These are phyloP conservation scores for Cordylochernes scorpioides DNA, from an alignment of 2,888 invertebrate species.

Conservation along the genomic window DNA sequence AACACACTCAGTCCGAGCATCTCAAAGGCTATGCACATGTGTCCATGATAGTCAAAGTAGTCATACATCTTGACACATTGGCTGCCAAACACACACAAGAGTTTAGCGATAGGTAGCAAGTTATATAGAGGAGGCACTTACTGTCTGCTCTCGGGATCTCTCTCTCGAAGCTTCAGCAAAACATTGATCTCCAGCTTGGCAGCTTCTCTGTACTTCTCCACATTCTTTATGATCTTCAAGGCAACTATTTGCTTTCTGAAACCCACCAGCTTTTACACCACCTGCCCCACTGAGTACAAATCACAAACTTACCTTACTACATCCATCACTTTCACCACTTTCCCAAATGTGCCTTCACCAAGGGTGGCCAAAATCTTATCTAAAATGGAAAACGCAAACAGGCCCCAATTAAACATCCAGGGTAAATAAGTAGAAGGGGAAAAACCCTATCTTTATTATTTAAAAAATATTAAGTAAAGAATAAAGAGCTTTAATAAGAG, in stretches of 20 bases:
- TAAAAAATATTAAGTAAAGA: too few relatives aligned
- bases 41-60: slow-evolving; percentile 92
- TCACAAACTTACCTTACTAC: slow-evolving; percentile 50
- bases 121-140: slow-evolving; percentile 3
- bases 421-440: too few relatives aligned
- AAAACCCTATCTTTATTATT: too few relatives aligned
- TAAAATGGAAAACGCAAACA: too few relatives aligned
- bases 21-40: slow-evolving; percentile 93
- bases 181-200: slow-evolving; percentile 97
- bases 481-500: too few relatives aligned
- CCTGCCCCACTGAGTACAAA: not conserved
- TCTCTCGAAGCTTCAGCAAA: slow-evolving; percentile 47
- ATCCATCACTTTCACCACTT: slow-evolving; percentile 95
- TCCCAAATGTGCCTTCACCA: slow-evolving; percentile 99
- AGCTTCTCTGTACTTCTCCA: slow-evolving; percentile 95
- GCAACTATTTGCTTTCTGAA: slow-evolving; percentile 73
- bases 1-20: slow-evolving; percentile 91
- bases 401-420: too few relatives aligned
- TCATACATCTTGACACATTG: slow-evolving; percentile 87
- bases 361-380: slow-evolving; percentile 90
- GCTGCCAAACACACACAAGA: too few relatives aligned
- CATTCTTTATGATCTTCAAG: slow-evolving; percentile 95
- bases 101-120: too few relatives aligned
- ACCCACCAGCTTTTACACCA: slow-evolving; percentile 14
- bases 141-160: slow-evolving; percentile 8